Evolutionary conservation across 2,113 vertebrate genomes (phyloP), one percentile per base, ranked within the genome.

Genomic region (Eurypyga helias): DNA sequence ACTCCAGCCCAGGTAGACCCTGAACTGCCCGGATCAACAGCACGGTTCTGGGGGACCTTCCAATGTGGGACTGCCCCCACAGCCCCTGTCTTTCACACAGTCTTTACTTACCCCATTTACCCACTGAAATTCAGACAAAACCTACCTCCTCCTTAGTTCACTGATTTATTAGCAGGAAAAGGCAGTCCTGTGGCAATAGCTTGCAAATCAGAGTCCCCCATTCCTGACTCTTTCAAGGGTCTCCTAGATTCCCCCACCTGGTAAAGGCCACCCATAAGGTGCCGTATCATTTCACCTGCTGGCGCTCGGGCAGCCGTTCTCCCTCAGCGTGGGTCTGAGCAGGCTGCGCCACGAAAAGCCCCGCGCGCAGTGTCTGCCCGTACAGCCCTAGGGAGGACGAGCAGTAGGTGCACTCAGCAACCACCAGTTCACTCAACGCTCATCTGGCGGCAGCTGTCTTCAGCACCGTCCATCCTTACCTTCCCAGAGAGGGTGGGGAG

Each of bases 61-160:
- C 26, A 48, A 21, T 2, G 16, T 17, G 64, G 46, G 8, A 66
- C 9, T 19, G 31, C 18, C 7, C 1, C 28, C 48, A 34, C 0
- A 58, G 0, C 4, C 51, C 18, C 48, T 36, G 60, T 38, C 64
- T 52, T 72, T 46, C 17, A 61, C 29, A 11, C 17, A 49, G 36
- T 8, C 55, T 80, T 55, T 34, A 43, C 13, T 48, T 29, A 36
- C 2, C 16, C 49, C 29, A n/a, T n/a, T 73, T 34, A 36, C 11
- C 23, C 43, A 41, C 0, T 41, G 43, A 49, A 78, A 66, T 24
- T 55, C 24, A 62, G 33, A 46, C 62, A 76, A 82, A 75, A 58
- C 8, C 46, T 13, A 20, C 23, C 46, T 54, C 23, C 16, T 29
- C 7, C 45, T 81, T 10, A 10, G 2, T 16, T 69, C n/a, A 34